These are phyloP conservation scores for Onychostoma macrolepis DNA, from an alignment of 2,113 vertebrate genomes.

Conservation along the genomic window DNA sequence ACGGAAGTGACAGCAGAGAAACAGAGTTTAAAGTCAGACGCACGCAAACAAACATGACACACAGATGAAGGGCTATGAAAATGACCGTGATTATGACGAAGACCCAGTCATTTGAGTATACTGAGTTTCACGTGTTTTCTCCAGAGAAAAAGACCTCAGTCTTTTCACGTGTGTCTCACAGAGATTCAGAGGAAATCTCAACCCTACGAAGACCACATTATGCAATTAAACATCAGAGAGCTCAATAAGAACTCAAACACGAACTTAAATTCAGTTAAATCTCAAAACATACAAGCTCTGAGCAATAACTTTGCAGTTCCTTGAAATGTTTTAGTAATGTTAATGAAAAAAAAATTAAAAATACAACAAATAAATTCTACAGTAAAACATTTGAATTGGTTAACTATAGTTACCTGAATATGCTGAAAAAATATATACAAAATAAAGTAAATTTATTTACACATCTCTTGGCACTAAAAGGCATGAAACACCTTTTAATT, in stretches of 20 bases:
- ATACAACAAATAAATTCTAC: not conserved
- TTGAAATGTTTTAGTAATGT: not conserved
- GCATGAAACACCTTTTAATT: not conserved
- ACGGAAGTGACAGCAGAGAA: not conserved
- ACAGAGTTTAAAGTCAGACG: not conserved
- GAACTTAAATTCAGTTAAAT: not conserved
- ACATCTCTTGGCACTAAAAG: not conserved
- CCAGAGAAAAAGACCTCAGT: not conserved
- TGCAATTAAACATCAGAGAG: not conserved
- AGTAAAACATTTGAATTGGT: not conserved
- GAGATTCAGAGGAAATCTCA: not conserved
- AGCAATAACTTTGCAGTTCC: not conserved
- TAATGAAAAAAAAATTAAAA: too few relatives aligned
- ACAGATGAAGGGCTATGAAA: not conserved
- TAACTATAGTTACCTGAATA: not conserved
- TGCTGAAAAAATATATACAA: not conserved
- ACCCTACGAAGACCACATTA: not conserved
- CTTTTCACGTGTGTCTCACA: not conserved
- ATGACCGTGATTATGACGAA: not conserved
- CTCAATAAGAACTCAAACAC: not conserved
- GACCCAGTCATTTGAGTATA: not conserved
- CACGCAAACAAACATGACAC: conserved; percentile 24
- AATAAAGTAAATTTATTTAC: not conserved
- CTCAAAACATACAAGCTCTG: not conserved
- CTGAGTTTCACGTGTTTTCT: not conserved